Evolutionary conservation across 2,888 invertebrate species (phyloP).

Genomic region (Monoplex corrugatus): DNA sequence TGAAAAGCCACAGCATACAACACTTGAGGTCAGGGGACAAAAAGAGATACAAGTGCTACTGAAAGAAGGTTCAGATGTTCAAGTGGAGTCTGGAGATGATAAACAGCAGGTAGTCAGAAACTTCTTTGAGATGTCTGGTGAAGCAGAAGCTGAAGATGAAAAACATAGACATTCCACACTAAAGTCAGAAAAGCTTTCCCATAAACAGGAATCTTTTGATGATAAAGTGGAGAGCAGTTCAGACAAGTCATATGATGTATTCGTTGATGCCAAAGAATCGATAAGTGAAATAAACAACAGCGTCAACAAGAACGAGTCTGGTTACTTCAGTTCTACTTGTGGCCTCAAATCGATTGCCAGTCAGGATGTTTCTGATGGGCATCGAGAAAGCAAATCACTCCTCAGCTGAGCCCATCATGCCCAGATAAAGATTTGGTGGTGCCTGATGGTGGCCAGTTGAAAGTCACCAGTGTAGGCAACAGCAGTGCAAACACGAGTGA

Average conservation of each 20-base stretch:
- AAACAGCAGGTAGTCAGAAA: not conserved
- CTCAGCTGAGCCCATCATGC: too few species aligned
- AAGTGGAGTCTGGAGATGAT: not conserved
- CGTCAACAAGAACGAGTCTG: not conserved
- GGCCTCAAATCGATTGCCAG: not conserved
- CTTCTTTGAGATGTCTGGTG: not conserved
- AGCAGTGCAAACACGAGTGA: too few species aligned
- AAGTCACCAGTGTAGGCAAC: too few species aligned
- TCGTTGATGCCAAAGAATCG: constrained; percentile 7
- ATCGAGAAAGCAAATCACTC: not conserved
- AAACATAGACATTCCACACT: not conserved
- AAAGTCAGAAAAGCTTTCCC: not conserved
- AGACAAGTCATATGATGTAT: not conserved
- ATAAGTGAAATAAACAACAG: not conserved
- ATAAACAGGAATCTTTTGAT: not conserved
- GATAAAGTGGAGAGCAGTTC: not conserved
- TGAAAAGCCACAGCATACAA: too few species aligned
- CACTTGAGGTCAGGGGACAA: too few species aligned
- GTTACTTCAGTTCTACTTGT: not conserved
- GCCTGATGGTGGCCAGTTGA: too few species aligned
- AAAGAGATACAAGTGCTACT: not conserved
- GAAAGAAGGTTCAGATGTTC: not conserved
- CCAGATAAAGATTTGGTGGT: too few species aligned
- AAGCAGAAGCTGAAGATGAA: not conserved
- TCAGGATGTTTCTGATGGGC: not conserved